These are phyloP conservation scores for Lucilia sericata DNA, from an alignment of 1,140 invertebrate genomes.

Conservation along the genomic window DNA sequence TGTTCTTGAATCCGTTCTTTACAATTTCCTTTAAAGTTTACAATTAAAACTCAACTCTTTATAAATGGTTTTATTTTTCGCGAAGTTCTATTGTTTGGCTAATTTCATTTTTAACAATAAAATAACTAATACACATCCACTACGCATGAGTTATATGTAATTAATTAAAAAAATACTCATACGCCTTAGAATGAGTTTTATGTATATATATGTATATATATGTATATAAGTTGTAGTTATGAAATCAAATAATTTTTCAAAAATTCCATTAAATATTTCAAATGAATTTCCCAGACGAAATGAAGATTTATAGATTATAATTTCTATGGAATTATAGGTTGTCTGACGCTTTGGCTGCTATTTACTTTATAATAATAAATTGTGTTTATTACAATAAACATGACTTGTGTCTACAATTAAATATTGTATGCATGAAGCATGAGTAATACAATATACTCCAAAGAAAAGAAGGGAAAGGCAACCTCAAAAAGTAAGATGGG, in stretches of 20 bases:
- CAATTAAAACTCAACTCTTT: too few species aligned
- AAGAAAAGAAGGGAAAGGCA: too few species aligned
- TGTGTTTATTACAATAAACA: conserved; percentile 13
- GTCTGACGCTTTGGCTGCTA: not conserved
- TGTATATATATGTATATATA: too few species aligned
- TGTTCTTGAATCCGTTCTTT: too few species aligned
- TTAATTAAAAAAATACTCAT: not conserved
- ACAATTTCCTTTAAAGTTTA: too few species aligned
- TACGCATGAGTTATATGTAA: not conserved
- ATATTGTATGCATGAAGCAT: not conserved
- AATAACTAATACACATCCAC: too few species aligned
- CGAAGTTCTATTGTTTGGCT: too few species aligned
- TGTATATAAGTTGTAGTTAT: too few species aligned
- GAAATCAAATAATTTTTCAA: not conserved
- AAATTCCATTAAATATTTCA: not conserved
- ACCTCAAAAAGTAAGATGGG: too few species aligned
- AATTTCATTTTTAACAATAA: too few species aligned
- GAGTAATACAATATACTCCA: not conserved
- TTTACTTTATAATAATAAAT: conserved; percentile 6
- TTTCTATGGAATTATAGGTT: not conserved
- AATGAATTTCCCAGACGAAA: not conserved
- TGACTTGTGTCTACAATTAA: not conserved
- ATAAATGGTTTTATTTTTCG: too few species aligned
- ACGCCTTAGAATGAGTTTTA: not conserved
- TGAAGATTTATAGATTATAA: conserved; percentile 10